Evolutionary conservation across 2,797 vertebrate genomes (phyloP).

Genomic region (Eulemur mongoz): DNA sequence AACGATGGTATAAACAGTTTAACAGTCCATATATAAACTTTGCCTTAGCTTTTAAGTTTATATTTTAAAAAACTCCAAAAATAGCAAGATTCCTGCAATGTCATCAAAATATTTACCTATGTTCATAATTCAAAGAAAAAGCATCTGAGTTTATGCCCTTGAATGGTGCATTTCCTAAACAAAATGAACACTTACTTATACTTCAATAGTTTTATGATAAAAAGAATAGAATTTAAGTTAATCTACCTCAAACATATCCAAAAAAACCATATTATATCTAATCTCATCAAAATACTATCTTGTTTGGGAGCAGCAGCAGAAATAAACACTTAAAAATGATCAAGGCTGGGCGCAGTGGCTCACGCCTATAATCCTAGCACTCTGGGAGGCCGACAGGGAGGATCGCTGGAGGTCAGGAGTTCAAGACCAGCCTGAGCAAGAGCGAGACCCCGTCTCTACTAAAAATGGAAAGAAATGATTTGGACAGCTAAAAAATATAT

Average conservation of each 20-base stretch:
- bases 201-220: constrained; percentile 32
- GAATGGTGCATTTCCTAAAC: constrained; percentile 33
- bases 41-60: not conserved
- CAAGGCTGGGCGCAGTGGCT: not conserved
- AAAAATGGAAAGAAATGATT: too few species aligned
- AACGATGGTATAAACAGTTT: constrained; percentile 8
- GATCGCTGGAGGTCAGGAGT: too few species aligned
- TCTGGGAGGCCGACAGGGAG: too few species aligned
- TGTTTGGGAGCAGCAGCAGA: not conserved
- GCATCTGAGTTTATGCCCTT: not conserved
- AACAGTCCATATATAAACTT: not conserved
- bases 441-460: too few species aligned
- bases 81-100: not conserved
- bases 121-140: not conserved
- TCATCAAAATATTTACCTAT: not conserved
- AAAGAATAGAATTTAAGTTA: constrained; percentile 36
- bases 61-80: not conserved
- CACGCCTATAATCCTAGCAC: too few species aligned
- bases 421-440: too few species aligned
- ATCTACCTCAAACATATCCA: not conserved
- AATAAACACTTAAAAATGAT: constrained; percentile 19
- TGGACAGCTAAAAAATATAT: too few species aligned
- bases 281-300: constrained; percentile 19
- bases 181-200: constrained; percentile 12
- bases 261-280: not conserved